phyloP scores from a whole-genome alignment of 1,140 invertebrate genomes.

The Papilio polyxenes region DNA sequence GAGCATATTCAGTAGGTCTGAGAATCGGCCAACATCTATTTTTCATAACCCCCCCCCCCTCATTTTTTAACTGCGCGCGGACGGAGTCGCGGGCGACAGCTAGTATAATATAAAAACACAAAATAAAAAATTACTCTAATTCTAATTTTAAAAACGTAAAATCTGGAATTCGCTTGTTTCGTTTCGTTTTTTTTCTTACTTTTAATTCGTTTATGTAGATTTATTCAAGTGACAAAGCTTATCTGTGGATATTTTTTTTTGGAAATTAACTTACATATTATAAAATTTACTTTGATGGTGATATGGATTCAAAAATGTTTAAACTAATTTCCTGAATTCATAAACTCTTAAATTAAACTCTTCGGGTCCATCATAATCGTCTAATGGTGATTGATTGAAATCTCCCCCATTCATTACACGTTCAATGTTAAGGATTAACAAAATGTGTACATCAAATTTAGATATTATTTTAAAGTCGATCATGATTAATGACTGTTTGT shows the following conservation, averaged over 20 bases:
- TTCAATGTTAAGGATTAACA: slow-evolving; percentile 43
- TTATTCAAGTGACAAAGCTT: background rate
- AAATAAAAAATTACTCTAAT: too few species aligned
- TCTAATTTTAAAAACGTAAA: too few species aligned
- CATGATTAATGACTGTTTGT: background rate
- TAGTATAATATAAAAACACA: too few species aligned
- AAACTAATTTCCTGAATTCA: slow-evolving; percentile 28
- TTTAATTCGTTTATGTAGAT: too few species aligned
- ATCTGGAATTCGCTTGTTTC: too few species aligned
- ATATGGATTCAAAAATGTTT: background rate
- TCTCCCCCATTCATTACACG: slow-evolving; percentile 41
- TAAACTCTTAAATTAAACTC: slow-evolving; percentile 28
- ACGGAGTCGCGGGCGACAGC: too few species aligned
- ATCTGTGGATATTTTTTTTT: background rate
- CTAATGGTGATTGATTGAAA: slow-evolving; percentile 60
- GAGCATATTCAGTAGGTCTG: too few species aligned
- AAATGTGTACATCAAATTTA: slow-evolving; percentile 20
- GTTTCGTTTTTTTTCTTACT: too few species aligned
- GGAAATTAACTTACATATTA: too few species aligned
- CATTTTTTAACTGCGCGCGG: too few species aligned
- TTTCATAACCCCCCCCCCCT: too few species aligned
- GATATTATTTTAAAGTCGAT: slow-evolving; percentile 16
- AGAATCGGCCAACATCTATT: too few species aligned
- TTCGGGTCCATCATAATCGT: slow-evolving; percentile 40
- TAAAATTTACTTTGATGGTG: background rate